These are phyloP conservation scores for Tringa solitaria DNA, from an alignment of 2,113 vertebrate species.

Conservation along the genomic window DNA sequence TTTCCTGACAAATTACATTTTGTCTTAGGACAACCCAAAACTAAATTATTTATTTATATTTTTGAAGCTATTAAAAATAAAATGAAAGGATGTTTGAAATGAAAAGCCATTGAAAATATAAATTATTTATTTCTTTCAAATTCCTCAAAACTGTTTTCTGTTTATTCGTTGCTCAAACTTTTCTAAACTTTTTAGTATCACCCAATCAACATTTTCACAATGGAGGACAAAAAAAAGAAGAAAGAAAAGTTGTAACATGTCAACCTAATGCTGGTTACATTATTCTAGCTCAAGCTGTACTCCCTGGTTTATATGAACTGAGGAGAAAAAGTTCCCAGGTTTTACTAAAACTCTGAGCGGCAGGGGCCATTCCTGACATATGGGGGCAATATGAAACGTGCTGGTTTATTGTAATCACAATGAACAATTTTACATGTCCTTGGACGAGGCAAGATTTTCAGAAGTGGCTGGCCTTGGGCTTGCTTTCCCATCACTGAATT, in stretches of 20 bases:
- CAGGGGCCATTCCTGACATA: background rate
- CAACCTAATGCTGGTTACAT: background rate
- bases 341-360: background rate
- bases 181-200: background rate
- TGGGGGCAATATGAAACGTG: background rate
- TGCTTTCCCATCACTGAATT: background rate
- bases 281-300: background rate
- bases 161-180: background rate
- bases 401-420: background rate
- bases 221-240: background rate
- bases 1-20: background rate
- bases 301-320: background rate
- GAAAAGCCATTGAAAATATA: background rate
- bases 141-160: background rate
- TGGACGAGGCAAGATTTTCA: background rate
- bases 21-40: background rate
- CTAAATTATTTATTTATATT: background rate
- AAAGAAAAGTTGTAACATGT: background rate
- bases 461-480: background rate
- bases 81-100: background rate
- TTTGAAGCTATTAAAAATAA: background rate
- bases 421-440: rapidly evolving
- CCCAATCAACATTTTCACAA: background rate
- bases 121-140: background rate
- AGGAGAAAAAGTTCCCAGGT: background rate